Base-by-base conservation (phyloP, 2,797 vertebrate species). In the Martes flavigula region DNA sequence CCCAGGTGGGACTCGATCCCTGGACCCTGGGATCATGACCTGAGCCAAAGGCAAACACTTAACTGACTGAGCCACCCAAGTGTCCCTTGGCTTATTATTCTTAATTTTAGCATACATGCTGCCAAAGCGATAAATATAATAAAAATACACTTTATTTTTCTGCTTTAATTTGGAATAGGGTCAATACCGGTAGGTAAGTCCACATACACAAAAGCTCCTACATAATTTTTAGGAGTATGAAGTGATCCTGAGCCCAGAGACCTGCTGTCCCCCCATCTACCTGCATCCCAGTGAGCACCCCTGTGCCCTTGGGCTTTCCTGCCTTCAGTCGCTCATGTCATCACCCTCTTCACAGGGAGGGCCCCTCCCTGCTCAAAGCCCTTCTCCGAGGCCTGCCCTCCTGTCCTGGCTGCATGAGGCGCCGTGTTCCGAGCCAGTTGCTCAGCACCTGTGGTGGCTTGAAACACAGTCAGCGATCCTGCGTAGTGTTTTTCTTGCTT, bases 281-380 rank as follows among this genome's bases (percentile, higher is more conserved):
- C 30, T 8, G 15, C 25, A 15, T 15, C 20, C 17, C 46, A 20
- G 86, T 2, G 23, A 0, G 32, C 0, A 0, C 35, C 20, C 15
- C 7, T 1, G 2, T 3, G 18, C 32, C 8, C 11, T 12, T 14
- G 17, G 30, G 51, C 4, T 23, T 32, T 18, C 32, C 58, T n/a
- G 30, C 35, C 30, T 21, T 73, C 14, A 9, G 18, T 7, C 0
- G 8, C 62, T 54, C 35, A 2, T 48, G 78, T 14, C 20, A 1
- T 11, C 2, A 17, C 30, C 7, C 7, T 11, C 12, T 43, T 7
- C 2, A 11, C 35, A 21, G 27, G 7, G 2, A 0, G 3, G 10
- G 81, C 5, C 27, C 21, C 20, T 35, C 3, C 5, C 17, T 0
- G 3, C 27, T 40, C 9, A 38, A 73, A 66, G 72, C 4, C 12